A percentile compares a stretch with the other conserved stretches of the same genome.
Conservation (phyloP, 2,888 invertebrate species). For the Leucophenga maculata region DNA sequence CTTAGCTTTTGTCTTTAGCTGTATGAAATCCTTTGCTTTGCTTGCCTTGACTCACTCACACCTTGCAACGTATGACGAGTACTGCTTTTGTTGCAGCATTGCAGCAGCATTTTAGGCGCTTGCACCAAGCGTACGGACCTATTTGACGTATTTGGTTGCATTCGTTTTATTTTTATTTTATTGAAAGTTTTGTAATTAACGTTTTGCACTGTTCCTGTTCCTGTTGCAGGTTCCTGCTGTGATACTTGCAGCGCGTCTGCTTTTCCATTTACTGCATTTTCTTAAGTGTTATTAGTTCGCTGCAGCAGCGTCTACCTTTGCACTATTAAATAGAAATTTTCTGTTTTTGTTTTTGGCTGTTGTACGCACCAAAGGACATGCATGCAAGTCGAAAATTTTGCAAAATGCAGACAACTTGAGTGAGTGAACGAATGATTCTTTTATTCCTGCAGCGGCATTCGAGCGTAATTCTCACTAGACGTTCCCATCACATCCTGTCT, state of each 20-base stretch:
- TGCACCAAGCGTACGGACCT: background rate
- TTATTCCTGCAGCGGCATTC: too few species aligned
- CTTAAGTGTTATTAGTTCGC: conserved; percentile 60
- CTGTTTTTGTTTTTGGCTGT: conserved; percentile 2
- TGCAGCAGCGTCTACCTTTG: conserved; percentile 27
- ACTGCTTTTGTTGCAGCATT: conserved; percentile 9
- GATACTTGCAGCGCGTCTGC: too few species aligned
- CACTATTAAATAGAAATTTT: background rate
- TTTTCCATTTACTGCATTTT: background rate
- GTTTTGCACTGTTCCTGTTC: conserved; percentile 43
- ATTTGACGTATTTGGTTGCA: too few species aligned
- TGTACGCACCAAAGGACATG: conserved; percentile 4
- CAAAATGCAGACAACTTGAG: background rate
- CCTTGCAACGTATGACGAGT: background rate
- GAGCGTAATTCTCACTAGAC: too few species aligned
- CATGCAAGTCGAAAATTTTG: background rate
- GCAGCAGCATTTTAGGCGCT: conserved; percentile 23
- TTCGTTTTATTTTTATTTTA: background rate
- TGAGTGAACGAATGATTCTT: background rate
- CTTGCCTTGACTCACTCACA: background rate
- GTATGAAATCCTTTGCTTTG: background rate
- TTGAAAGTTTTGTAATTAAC: conserved; percentile 60
- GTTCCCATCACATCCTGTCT: background rate
- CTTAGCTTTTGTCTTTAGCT: background rate
- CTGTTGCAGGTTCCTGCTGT: background rate